Base-by-base conservation (phyloP, 1,140 invertebrate species). In the Microplitis mediator region DNA sequence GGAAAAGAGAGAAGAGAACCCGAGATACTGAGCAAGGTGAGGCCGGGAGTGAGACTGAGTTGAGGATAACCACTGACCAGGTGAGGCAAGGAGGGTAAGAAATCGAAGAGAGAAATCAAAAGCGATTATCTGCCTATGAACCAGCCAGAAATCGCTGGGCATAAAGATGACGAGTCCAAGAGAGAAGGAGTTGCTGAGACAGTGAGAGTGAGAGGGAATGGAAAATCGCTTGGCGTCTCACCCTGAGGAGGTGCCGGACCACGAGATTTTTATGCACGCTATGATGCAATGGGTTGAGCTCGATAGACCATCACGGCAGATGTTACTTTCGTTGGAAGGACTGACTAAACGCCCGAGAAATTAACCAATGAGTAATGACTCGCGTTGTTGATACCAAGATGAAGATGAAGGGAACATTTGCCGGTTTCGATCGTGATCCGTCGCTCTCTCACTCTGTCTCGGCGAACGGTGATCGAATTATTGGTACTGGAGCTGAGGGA, bases 81-180 rank as follows among this genome's bases (percentile, higher is more conserved):
- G 31, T 60, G 60, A 50, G 58, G 35, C 56, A 67, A 61, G 36
- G 52, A 52, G 68, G 56, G 75, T 74, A 72, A 70, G 71, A 77
- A 85, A 85, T 86, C 84, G 85, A 86, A 86, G 84, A 85, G 85
- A 86, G 85, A 86, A 86, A 86, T 86, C 85, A 86, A 86, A 86
- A 83, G 79, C 84, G 85, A 86, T 85, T 86, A 86, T 85, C 85
- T 85, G 84, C 79, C 84, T 85, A 84, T 85, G 84, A 67, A 85
- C 11, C 39, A 45, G 85, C 84, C 80, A 83, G 84, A 81, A 85
- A 85, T 85, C 83, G 84, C 80, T 79, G 79, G 81, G 11, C 14
- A 35, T 50, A 52, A 39, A 62, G 50, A 52, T 34, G 23, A 51
- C 31, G 32, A 52, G 56, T 23, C 6, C 16, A 35, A 23, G 23